phyloP scores from a whole-genome alignment of 2,888 invertebrate genomes.

The Ennomos quercinarius region DNA sequence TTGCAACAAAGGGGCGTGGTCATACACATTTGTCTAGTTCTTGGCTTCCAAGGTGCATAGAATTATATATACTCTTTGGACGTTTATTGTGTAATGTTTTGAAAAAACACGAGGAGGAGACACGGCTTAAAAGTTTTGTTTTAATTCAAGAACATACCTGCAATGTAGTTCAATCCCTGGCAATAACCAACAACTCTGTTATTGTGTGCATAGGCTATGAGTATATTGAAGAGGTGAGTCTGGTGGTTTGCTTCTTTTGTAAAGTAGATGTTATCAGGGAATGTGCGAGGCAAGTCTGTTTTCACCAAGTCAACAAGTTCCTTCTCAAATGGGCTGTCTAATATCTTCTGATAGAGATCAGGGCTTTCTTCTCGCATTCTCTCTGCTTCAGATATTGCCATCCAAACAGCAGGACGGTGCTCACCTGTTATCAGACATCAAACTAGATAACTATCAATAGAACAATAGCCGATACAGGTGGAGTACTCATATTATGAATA shows the following conservation, averaged over 20 bases:
- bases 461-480: not conserved
- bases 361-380: constrained; percentile 87
- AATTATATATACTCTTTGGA: no score
- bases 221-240: constrained; percentile 92
- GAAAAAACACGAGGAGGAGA: no score
- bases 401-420: constrained; percentile 91
- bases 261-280: constrained; percentile 98
- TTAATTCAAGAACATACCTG: constrained; percentile 75
- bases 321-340: constrained; percentile 89
- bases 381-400: constrained; percentile 93
- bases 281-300: constrained; percentile 96
- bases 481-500: constrained; percentile 12
- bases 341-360: constrained; percentile 88
- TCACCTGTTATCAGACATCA: constrained; percentile 64
- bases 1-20: no score
- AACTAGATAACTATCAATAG: not conserved
- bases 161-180: constrained; percentile 97
- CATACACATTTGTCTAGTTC: no score
- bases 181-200: constrained; percentile 96
- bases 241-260: constrained; percentile 90
- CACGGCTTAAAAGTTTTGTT: no score
- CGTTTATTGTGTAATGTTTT: no score
- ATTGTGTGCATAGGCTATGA: constrained; percentile 95
- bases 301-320: constrained; percentile 92
- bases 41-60: no score